These are phyloP conservation scores for Melanaphis sacchari DNA, from an alignment of 1,140 invertebrate species.

Conservation along the genomic window DNA sequence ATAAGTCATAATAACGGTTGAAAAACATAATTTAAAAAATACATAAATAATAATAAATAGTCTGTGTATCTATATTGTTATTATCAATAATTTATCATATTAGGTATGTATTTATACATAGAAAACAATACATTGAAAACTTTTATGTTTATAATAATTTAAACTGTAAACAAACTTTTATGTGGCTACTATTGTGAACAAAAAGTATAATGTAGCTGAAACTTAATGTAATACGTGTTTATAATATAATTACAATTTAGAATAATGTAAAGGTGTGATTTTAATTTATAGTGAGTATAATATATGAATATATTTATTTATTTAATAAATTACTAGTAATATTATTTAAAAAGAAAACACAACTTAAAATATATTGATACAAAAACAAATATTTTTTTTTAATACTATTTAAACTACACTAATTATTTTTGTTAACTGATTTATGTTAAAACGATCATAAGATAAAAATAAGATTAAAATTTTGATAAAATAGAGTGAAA, in stretches of 20 bases:
- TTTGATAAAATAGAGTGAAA: neutral
- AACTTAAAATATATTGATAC: neutral
- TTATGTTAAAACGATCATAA: neutral
- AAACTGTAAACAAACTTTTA: neutral
- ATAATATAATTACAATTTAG: neutral
- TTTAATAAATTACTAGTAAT: neutral
- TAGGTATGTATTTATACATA: no score
- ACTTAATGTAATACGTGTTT: neutral
- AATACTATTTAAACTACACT: no score
- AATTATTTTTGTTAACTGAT: neutral
- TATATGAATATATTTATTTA: no score
- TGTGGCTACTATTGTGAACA: neutral
- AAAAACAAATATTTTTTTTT: neutral
- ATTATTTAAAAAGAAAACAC: neutral
- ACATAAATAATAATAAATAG: conserved; percentile 2
- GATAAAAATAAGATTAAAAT: neutral
- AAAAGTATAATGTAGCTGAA: neutral
- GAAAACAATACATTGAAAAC: neutral
- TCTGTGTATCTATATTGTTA: neutral
- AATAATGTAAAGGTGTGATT: neutral
- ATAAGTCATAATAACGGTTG: neutral
- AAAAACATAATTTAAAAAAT: neutral
- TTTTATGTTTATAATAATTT: neutral
- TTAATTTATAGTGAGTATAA: neutral
- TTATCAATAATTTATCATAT: no score